phyloP scores from a whole-genome alignment of 2,113 vertebrate species.

The Microtus pennsylvanicus region DNA sequence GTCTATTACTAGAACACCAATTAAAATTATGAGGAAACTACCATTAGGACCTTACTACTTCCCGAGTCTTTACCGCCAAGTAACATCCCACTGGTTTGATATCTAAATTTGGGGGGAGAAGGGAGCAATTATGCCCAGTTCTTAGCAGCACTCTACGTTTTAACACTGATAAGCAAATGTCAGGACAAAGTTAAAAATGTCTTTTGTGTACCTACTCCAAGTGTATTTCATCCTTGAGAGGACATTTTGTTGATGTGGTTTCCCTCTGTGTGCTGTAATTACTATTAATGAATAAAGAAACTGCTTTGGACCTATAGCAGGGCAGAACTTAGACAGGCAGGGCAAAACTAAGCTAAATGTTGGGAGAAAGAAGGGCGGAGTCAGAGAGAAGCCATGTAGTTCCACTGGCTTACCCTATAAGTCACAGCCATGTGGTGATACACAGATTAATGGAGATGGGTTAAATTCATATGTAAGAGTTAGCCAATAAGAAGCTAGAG shows the following conservation, averaged over 20 bases:
- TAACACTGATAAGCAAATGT: neutral
- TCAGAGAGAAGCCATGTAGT: too few species aligned
- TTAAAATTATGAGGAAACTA: neutral
- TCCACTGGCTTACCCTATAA: fast-evolving
- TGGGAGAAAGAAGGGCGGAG: too few species aligned
- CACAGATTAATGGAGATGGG: too few species aligned
- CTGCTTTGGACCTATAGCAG: too few species aligned
- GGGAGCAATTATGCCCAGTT: neutral
- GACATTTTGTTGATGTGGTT: neutral
- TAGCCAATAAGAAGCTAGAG: too few species aligned
- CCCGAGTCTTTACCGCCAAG: neutral
- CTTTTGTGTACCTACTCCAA: neutral
- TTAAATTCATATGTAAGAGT: too few species aligned
- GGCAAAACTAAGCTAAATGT: too few species aligned
- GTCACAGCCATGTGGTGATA: fast-evolving
- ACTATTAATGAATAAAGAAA: too few species aligned
- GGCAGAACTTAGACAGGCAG: too few species aligned
- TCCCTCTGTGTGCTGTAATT: too few species aligned
- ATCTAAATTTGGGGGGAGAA: neutral
- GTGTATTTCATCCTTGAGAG: neutral
- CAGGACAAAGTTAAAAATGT: neutral
- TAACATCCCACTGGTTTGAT: neutral
- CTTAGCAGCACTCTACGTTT: neutral
- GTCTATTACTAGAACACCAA: neutral
- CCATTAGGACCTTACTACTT: neutral